Evolutionary conservation across 2,888 invertebrate genomes (phyloP).

Genomic region (Cryptus armator): DNA sequence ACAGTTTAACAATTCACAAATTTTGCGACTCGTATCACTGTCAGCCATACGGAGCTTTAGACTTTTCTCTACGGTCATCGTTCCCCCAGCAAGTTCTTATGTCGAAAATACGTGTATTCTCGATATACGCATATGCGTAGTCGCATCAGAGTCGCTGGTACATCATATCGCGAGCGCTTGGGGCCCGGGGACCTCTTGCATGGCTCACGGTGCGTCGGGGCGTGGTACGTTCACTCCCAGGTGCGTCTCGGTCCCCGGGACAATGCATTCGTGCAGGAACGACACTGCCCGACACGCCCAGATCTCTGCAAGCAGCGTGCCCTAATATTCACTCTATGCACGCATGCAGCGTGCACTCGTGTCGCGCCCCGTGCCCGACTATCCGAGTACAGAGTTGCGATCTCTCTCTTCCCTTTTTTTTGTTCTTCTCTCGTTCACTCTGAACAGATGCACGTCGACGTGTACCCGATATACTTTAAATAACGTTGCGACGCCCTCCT

Average conservation of each 20-base stretch:
- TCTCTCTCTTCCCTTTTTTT: conserved; percentile 70
- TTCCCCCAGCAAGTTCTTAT: conserved; percentile 6
- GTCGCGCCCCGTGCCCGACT: conserved; percentile 68
- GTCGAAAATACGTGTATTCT: not conserved
- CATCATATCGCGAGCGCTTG: conserved; percentile 50
- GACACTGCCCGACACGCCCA: conserved; percentile 82
- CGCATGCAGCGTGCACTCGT: conserved; percentile 64
- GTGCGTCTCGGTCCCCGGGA: conserved; percentile 77
- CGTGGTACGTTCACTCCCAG: conserved; percentile 83
- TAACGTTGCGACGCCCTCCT: conserved; percentile 64
- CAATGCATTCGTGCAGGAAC: conserved; percentile 79
- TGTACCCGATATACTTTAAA: conserved; percentile 67
- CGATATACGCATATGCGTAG: conserved; percentile 6
- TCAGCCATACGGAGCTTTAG: not conserved
- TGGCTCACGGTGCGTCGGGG: conserved; percentile 77
- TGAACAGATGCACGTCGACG: conserved; percentile 67
- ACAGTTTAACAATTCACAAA: not conserved
- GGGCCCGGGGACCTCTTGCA: conserved; percentile 75
- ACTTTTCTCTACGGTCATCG: not conserved
- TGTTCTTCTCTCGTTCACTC: conserved; percentile 53
- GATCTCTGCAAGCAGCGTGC: conserved; percentile 79
- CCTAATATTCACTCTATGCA: conserved; percentile 80
- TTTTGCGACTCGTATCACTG: conserved; percentile 7
- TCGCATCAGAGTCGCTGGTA: conserved; percentile 36
- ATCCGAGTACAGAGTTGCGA: conserved; percentile 81